Base-by-base conservation (phyloP, 2,113 vertebrate species). In the Stegastes partitus region DNA sequence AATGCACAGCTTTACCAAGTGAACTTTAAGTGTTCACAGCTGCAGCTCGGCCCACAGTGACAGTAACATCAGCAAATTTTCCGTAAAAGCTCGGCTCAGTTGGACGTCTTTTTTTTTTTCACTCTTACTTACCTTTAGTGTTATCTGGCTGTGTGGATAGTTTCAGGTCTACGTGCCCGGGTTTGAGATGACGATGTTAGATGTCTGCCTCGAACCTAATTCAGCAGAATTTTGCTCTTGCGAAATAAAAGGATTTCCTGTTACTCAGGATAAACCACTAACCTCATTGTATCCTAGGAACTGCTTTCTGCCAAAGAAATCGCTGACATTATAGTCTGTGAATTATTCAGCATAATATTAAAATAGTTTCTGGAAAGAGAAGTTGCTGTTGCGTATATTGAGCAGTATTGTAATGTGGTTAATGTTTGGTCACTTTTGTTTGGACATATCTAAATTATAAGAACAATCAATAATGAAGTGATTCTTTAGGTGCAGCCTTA, bases 1-100 rank as follows among this genome's bases (percentile, higher is more conserved):
- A 73, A 42, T 71, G 68, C 58, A 44, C 49, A 54, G 62, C 76
- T 79, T 83, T 74, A 37, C 12, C 45, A 42, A 78, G 26, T 11
- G 26, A 56, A 55, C 11, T 19, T 44, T 34, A 56, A 34, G 37
- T 63, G 71, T 82, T 55, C 47, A 2, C 54, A 68, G 64, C 61
- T 62, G 82, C 86, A 77, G 84, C 64, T 81, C 31, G 11, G 55
- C 15, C 21, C 11, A 7, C 0, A 39, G 19, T 50, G 47, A 50
- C n/a, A 50, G 47, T n/a, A 50, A 19, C 16, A 10, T 2, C 0
- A 21, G 19, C 47, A 50, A n/a, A n/a, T 54, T 12, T 59, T 61
- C 5, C 55, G 61, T 3, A 31, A 49, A 79, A 25, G 34, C 11
- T 37, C 16, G 18, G 15, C 62, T 57, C 64, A 39, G n/a, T 18